Conservation (phyloP, 2,888 invertebrate species). For the Drosophila formosana region DNA sequence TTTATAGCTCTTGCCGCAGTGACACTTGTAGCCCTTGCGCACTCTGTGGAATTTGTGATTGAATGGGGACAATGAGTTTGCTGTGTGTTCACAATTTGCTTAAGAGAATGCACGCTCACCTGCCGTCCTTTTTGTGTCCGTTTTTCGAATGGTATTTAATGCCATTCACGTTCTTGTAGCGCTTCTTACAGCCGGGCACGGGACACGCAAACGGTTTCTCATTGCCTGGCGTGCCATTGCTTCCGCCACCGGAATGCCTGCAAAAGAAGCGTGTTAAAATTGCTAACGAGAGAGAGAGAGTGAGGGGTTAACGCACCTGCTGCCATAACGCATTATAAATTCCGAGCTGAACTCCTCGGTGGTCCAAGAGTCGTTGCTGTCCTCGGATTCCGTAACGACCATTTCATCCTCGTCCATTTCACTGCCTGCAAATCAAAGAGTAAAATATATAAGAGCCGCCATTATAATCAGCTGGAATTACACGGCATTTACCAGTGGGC, state of each 20-base stretch:
- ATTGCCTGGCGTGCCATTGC: conserved; percentile 85
- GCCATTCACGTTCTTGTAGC: conserved; percentile 95
- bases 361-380: conserved; percentile 93
- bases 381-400: conserved; percentile 90
- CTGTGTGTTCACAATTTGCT: conserved; percentile 18
- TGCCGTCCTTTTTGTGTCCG: conserved; percentile 93
- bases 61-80: conserved; percentile 29
- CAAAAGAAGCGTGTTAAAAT: conserved; percentile 1
- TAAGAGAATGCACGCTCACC: conserved; percentile 86
- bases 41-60: conserved; percentile 86
- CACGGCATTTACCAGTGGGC: conserved; percentile 87
- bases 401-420: conserved; percentile 90
- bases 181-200: conserved; percentile 94
- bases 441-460: not conserved
- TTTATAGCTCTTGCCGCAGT: conserved; percentile 94
- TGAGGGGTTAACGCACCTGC: conserved; percentile 85
- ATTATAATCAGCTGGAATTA: not conserved
- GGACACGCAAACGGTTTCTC: conserved; percentile 94
- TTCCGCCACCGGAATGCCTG: conserved; percentile 86
- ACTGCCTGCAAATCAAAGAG: conserved; percentile 86
- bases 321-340: conserved; percentile 91
- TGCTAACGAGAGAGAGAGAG: not conserved
- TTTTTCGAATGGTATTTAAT: conserved; percentile 95
- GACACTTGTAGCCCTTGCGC: conserved; percentile 92
- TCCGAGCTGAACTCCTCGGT: conserved; percentile 93